These are phyloP conservation scores for Lagopus muta DNA, from an alignment of 2,113 vertebrate genomes.

Conservation along the genomic window DNA sequence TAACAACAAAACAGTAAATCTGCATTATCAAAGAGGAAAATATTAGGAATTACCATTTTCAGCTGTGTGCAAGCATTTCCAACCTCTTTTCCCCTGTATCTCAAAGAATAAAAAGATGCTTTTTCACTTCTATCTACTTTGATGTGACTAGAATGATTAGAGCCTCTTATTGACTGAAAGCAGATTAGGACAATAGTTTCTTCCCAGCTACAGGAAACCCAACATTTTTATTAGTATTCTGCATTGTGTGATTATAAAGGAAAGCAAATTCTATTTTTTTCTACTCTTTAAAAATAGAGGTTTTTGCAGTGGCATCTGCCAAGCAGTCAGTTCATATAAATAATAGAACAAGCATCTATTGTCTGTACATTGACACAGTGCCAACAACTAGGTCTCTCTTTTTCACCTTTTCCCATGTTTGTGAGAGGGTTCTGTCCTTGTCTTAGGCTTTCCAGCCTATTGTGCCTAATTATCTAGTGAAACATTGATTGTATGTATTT, in stretches of 20 bases:
- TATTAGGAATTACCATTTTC: neutral
- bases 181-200: constrained; percentile 29
- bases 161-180: constrained; percentile 11
- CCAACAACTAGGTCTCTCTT: constrained; percentile 45
- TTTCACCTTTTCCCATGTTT: constrained; percentile 38
- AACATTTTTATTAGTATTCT: constrained; percentile 55
- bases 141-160: constrained; percentile 19
- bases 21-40: neutral
- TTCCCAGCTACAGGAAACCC: constrained; percentile 45
- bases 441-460: constrained; percentile 14
- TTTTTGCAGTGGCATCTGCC: constrained; percentile 67
- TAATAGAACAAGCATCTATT: constrained; percentile 71
- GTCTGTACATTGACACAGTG: constrained; percentile 48
- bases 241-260: constrained; percentile 53
- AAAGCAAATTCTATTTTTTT: constrained; percentile 67
- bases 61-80: neutral
- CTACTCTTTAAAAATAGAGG: constrained; percentile 57
- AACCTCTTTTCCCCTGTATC: neutral
- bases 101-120: neutral
- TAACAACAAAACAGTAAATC: neutral
- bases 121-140: neutral
- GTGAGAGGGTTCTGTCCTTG: constrained; percentile 7
- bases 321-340: constrained; percentile 72
- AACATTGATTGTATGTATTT: neutral
- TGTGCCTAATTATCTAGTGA: constrained; percentile 25